These are phyloP conservation scores for Bryconaethiops microstoma DNA, from an alignment of 2,797 vertebrate species.

Conservation along the genomic window DNA sequence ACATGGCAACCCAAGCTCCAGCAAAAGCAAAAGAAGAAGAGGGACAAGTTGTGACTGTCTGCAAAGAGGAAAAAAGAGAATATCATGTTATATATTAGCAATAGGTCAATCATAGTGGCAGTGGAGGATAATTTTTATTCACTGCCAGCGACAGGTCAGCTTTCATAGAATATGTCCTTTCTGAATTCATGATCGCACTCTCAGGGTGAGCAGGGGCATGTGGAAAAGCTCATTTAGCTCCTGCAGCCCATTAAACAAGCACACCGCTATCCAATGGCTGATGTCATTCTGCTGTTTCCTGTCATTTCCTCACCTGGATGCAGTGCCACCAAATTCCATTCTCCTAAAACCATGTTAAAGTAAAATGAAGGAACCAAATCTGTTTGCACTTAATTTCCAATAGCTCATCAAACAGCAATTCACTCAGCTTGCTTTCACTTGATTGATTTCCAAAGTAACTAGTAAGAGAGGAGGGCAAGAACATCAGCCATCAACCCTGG, in stretches of 20 bases:
- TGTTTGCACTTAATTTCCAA: conserved; percentile 73
- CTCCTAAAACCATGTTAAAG: conserved; percentile 57
- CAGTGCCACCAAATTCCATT: conserved; percentile 60
- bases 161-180: conserved; percentile 68
- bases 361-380: conserved; percentile 69
- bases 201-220: conserved; percentile 60
- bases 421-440: conserved; percentile 65
- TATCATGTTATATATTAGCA: conserved; percentile 63
- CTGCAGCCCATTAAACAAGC: conserved; percentile 68
- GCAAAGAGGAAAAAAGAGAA: conserved; percentile 60
- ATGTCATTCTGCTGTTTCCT: conserved; percentile 74
- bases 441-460: conserved; percentile 51
- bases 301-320: conserved; percentile 68
- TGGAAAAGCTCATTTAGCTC: conserved; percentile 68
- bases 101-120: conserved; percentile 66
- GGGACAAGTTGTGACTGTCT: conserved; percentile 53
- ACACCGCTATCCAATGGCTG: conserved; percentile 63
- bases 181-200: conserved; percentile 62
- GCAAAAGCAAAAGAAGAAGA: conserved; percentile 54
- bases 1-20: conserved; percentile 52
- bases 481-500: not conserved
- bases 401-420: conserved; percentile 66
- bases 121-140: conserved; percentile 69
- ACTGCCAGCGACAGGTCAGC: conserved; percentile 61
- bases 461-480: not conserved